Evolutionary conservation across 1,140 invertebrate species (phyloP).

Genomic region (Kradibia gibbosae): DNA sequence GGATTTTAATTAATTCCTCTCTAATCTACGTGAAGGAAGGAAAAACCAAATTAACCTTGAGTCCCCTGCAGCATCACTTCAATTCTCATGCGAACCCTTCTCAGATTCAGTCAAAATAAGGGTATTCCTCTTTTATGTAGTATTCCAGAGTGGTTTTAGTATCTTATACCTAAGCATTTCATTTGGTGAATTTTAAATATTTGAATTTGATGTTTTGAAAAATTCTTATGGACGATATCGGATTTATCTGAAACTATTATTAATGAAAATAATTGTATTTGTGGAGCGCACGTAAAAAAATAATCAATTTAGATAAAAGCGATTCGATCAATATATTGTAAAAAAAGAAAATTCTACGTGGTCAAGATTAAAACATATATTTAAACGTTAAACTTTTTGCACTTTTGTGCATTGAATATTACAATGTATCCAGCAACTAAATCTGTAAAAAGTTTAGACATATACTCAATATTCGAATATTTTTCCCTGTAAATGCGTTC

Average conservation of each 20-base stretch:
- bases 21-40: background rate
- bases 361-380: background rate
- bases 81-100: slow-evolving; percentile 17
- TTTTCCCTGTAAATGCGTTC: background rate
- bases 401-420: background rate
- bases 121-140: slow-evolving; percentile 27
- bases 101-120: slow-evolving; percentile 38
- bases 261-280: no score
- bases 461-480: background rate
- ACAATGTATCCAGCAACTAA: background rate
- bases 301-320: no score
- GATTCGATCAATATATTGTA: no score
- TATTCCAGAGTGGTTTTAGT: background rate
- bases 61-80: slow-evolving; percentile 21
- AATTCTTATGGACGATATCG: background rate
- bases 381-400: background rate
- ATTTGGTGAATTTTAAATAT: slow-evolving; percentile 3
- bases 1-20: slow-evolving; percentile 44
- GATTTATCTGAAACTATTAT: no score
- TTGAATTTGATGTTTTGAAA: background rate
- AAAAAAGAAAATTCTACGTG: no score
- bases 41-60: slow-evolving; percentile 45
- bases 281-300: no score
- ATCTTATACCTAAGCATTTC: background rate
- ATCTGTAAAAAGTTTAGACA: background rate